Evolutionary conservation across 1,140 invertebrate species (phyloP).

Genomic region (Notospermus geniculatus): DNA sequence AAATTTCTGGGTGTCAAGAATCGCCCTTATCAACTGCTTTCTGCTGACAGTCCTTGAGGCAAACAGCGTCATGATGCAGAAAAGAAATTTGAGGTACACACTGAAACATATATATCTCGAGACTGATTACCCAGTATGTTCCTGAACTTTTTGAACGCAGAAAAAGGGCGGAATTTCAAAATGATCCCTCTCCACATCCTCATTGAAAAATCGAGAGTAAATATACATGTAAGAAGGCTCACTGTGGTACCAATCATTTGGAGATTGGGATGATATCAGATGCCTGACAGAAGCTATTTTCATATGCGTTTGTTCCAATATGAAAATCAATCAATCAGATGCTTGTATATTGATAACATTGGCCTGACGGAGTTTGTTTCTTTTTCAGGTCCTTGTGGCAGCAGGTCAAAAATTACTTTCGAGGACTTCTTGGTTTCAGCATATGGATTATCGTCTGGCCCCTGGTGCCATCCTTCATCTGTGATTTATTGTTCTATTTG

Average conservation of each 20-base stretch:
- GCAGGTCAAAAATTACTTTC: conserved; percentile 10
- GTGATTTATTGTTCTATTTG: conserved; percentile 26
- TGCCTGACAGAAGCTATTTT: no score
- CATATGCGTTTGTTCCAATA: no score
- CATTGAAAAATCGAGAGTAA: no score
- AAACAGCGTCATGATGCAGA: conserved; percentile 3
- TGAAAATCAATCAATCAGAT: no score
- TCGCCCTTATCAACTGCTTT: conserved; percentile 19
- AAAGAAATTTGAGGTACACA: conserved; percentile 7
- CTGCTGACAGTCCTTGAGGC: conserved; percentile 15
- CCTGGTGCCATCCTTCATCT: conserved; percentile 19
- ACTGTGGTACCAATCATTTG: no score
- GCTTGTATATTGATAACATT: neutral
- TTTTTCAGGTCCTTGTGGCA: conserved; percentile 10
- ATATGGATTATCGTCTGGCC: conserved; percentile 20
- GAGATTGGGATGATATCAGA: no score
- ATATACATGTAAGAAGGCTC: no score
- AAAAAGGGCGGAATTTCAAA: no score
- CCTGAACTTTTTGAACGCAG: no score
- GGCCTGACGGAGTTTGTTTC: neutral
- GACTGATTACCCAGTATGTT: no score
- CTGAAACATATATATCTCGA: no score
- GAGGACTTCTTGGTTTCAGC: conserved; percentile 7
- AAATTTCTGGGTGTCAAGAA: conserved; percentile 16
- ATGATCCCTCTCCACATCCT: no score